Percentiles rank a stretch among this genome's conserved stretches.
Conservation (phyloP, 2,888 invertebrate species). For the Acanthosepion pharaonis region DNA sequence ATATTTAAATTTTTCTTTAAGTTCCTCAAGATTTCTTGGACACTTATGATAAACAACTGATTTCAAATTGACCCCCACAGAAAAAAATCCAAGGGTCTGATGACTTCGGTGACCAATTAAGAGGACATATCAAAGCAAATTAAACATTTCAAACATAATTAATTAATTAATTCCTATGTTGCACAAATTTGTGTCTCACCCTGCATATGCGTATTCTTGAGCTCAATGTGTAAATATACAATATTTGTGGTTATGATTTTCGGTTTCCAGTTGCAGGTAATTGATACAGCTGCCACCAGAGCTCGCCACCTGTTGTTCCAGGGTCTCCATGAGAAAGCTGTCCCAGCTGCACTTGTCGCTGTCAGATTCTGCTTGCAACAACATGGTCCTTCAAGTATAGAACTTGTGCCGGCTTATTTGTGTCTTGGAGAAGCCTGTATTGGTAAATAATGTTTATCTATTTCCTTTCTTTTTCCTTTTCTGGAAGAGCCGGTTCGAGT, state of each 20-base stretch:
- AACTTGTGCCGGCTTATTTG: constrained; percentile 75
- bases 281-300: constrained; percentile 73
- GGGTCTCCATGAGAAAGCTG: constrained; percentile 74
- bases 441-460: constrained; percentile 59
- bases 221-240: not conserved
- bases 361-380: constrained; percentile 74
- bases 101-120: too few species aligned
- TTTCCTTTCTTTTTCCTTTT: not conserved
- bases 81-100: too few species aligned
- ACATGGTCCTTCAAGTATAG: constrained; percentile 74
- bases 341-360: constrained; percentile 75
- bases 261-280: constrained; percentile 73
- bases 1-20: too few species aligned
- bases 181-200: too few species aligned
- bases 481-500: not conserved
- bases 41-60: too few species aligned
- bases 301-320: constrained; percentile 74
- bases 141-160: too few species aligned
- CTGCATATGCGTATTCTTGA: not conserved
- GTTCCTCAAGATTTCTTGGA: too few species aligned
- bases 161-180: too few species aligned
- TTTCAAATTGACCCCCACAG: too few species aligned
- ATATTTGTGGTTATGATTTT: constrained; percentile 48
- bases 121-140: too few species aligned
- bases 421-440: constrained; percentile 75